Base-by-base conservation (phyloP, 1,140 invertebrate species). In the Meloidogyne exigua region DNA sequence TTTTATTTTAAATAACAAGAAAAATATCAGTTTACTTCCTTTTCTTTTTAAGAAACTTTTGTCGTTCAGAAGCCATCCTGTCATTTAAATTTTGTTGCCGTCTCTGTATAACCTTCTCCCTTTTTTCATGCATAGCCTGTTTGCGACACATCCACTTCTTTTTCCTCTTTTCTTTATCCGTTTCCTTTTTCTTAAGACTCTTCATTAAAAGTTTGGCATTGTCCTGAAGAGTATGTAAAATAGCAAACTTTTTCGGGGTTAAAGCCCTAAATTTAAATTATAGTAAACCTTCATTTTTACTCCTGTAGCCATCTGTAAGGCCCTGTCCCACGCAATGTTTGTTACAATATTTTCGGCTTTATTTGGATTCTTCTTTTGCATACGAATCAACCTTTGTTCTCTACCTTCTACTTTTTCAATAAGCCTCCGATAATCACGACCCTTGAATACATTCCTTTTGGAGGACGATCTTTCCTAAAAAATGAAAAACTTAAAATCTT, bases 61-160 rank as follows among this genome's bases (percentile, higher is more conserved):
- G 23, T 18, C n/a, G 44, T 68, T 80, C 76, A 21, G 32, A 42
- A 44, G 65, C 49, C 2, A 23, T 68, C 15, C 80, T 42, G 39
- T 81, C 82, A 12, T 39, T n/a, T 9, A 81, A 10, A 68, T 81
- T 81, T 3, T 21, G 32, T 15, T 74, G 44, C 7, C 80, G 72
- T 23, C 76, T 83, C 32, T 68, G 36, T 42, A 76, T 77, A 44
- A 72, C 70, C 69, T 83, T 80, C 12, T 76, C 76, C 66, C 21
- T 44, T 21, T 23, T 28, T 25, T 81, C 32, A 63, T 82, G 66
- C 21, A 83, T 75, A 23, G 64, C 69, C 44, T 84, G 32, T 44
- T 68, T 76, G 18, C 84, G 63, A 23, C 84, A 65, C 9, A 62
- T 62, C 80, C 83, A 86, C 26, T 84, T 78, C 18, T 76, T 75